Evolutionary conservation across 2,113 vertebrate genomes (phyloP).

Genomic region (Rhabdornis inornatus): DNA sequence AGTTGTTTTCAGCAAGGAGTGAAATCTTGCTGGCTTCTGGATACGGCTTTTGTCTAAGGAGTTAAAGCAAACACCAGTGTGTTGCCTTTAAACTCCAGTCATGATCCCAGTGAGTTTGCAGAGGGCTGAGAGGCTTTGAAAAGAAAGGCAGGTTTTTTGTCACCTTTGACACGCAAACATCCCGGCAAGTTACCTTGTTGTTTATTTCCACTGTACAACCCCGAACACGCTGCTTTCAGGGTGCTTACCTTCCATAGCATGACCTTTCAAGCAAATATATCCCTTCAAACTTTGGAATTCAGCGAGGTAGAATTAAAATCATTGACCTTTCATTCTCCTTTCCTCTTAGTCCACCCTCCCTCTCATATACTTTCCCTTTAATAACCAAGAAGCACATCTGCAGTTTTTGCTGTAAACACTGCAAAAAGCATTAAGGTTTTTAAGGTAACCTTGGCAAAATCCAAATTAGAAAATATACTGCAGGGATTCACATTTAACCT

Average conservation of each 20-base stretch:
- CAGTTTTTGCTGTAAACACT: conserved; percentile 59
- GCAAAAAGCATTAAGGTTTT: conserved; percentile 43
- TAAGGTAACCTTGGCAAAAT: conserved; percentile 52
- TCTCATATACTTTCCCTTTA: conserved; percentile 35
- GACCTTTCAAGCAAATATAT: conserved; percentile 58
- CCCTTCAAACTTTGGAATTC: conserved; percentile 57
- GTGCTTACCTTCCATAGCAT: conserved; percentile 39
- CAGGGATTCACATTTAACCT: conserved; percentile 59
- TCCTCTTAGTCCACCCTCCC: background rate
- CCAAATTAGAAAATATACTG: conserved; percentile 47
- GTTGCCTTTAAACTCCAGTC: conserved; percentile 46
- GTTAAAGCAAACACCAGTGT: conserved; percentile 60
- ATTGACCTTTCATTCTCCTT: conserved; percentile 59
- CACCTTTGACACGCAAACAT: conserved; percentile 65
- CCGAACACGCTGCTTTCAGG: background rate
- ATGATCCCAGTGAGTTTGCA: conserved; percentile 44
- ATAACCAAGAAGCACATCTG: conserved; percentile 58
- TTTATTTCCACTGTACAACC: conserved; percentile 53
- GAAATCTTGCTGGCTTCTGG: conserved; percentile 25
- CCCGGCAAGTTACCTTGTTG: conserved; percentile 51
- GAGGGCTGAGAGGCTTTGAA: conserved; percentile 57
- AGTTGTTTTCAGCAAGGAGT: background rate
- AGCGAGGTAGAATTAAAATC: conserved; percentile 60
- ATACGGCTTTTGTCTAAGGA: conserved; percentile 24
- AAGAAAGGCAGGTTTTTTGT: conserved; percentile 31